Base-by-base conservation (phyloP, 2,888 invertebrate species). In the Cephonodes hylas region DNA sequence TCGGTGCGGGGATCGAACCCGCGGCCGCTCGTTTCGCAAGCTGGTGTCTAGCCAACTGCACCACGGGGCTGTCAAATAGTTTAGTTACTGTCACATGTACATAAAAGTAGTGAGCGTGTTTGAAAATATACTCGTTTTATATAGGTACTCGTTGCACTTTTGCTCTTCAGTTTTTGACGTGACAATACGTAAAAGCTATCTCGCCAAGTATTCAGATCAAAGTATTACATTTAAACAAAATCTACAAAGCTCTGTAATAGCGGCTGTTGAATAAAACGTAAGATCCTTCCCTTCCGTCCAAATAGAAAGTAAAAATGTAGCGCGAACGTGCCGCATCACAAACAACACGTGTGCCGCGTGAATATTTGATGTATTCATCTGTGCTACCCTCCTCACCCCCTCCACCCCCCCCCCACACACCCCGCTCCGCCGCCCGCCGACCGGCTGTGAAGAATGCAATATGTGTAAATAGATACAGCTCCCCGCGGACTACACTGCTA, bases 351-450 rank as follows among this genome's bases (percentile, higher is more conserved):
- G 46, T 25, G 27, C 27, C 27, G 27, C 18, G 31, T 53, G 31
- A 27, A 53, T 53, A 53, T 53, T 53, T 53, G 53, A 53, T 53
- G 53, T 53, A 15, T 53, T 53, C 53, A 53, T 53, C 53, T 53
- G 31, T 27, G 2, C 31, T 18, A 8, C 3, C 15, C 25, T 15
- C 15, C 6, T 25, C 25, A 10, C 45, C 13, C 4, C 45, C 22
- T 0, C 22, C 18, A 8, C 10, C 20, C 8, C 8, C 23, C 4
- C 8, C 22, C 10, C 8, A 7, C n/a, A n/a, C n/a, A n/a, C n/a
- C n/a, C 48, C 7, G 7, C 44, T 20, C 10, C 44, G 18, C 44
- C 18, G 20, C 2, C 44, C 10, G 13, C 45, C 45, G 45, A 1
- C 45, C 22, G 22, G 20, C 45, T 13, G 23, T 46, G 46, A 46